A percentile compares a stretch with the other conserved stretches of the same genome.
Conservation (phyloP, 2,797 vertebrate genomes). For the Sylvia borin region DNA sequence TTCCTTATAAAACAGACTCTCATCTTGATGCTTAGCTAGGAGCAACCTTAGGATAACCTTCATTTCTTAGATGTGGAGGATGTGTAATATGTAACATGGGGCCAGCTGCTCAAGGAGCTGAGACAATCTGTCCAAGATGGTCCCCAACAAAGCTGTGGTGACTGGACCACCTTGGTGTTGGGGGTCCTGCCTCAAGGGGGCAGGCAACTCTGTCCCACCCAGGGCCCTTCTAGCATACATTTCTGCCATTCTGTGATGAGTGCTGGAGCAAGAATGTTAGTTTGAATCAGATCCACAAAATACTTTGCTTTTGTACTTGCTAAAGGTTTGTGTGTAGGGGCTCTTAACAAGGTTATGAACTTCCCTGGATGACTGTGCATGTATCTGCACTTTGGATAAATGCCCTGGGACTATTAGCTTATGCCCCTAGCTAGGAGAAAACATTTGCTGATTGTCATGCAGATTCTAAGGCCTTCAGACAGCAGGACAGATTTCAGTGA, state of each 20-base stretch:
- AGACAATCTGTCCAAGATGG: rapidly evolving
- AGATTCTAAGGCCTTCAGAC: neutral
- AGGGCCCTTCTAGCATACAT: neutral
- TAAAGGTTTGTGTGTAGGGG: neutral
- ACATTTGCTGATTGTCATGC: neutral
- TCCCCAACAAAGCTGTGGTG: rapidly evolving
- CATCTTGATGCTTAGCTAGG: neutral
- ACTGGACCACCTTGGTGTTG: neutral
- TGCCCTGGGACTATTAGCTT: neutral
- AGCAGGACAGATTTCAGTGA: neutral
- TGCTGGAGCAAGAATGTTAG: neutral
- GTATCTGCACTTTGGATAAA: neutral
- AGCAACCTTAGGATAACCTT: neutral
- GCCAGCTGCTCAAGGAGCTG: neutral
- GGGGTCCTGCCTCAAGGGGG: neutral
- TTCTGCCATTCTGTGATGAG: neutral
- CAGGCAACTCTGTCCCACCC: neutral
- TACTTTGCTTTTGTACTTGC: neutral
- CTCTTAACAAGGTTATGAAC: neutral
- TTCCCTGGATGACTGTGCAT: neutral
- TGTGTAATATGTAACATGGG: neutral
- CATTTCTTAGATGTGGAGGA: neutral
- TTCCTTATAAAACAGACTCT: neutral
- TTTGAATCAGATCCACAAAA: neutral
- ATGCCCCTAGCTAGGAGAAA: neutral